Conservation (phyloP, 2,113 vertebrate genomes). For the Falcunculus frontatus region DNA sequence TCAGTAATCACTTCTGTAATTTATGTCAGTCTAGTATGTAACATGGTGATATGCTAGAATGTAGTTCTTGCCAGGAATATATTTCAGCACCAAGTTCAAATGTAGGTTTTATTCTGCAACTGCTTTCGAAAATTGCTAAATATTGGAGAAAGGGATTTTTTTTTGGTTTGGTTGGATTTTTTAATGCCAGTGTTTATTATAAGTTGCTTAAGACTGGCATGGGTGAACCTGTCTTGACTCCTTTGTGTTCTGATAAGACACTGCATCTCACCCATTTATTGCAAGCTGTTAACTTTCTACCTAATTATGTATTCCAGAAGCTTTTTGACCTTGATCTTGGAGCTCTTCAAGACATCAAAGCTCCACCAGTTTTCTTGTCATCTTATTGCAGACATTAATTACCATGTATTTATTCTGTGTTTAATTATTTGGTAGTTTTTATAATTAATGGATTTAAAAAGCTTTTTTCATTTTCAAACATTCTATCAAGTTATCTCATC, state of each 20-base stretch:
- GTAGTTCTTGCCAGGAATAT: not conserved
- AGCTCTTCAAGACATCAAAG: not conserved
- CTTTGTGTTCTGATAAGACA: not conserved
- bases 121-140: not conserved
- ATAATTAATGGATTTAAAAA: not conserved
- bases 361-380: not conserved
- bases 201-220: not conserved
- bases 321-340: not conserved
- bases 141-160: not conserved
- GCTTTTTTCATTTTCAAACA: not conserved
- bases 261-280: not conserved
- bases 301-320: not conserved
- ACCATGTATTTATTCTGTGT: not conserved
- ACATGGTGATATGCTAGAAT: not conserved
- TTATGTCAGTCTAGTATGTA: not conserved
- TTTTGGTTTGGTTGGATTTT: not conserved
- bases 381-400: not conserved
- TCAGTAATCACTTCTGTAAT: not conserved
- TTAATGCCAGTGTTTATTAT: not conserved
- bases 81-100: not conserved
- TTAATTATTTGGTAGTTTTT: not conserved
- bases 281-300: not conserved
- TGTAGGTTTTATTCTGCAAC: not conserved
- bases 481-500: not conserved
- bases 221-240: not conserved